Percentiles rank a stretch among this genome's conserved stretches.
These are phyloP conservation scores for Pogonocichla stellata DNA, from an alignment of 2,113 vertebrate species.

Conservation along the genomic window DNA sequence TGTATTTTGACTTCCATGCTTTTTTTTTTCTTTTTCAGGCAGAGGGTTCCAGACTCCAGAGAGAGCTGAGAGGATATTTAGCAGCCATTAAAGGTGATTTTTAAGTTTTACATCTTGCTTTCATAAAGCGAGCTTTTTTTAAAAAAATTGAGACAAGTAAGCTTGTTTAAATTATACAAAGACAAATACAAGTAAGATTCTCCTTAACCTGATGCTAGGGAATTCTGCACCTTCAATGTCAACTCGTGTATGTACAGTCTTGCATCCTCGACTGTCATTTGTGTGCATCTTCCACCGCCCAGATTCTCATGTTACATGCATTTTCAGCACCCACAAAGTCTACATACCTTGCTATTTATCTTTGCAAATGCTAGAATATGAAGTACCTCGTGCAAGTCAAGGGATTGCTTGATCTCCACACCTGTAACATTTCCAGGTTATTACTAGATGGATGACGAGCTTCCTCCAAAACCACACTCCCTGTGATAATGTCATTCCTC, in stretches of 20 bases:
- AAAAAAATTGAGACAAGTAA: neutral
- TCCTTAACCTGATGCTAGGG: neutral
- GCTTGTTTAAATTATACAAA: neutral
- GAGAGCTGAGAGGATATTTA: conserved; percentile 93
- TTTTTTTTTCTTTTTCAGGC: conserved; percentile 75
- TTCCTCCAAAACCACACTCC: neutral
- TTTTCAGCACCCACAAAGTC: neutral
- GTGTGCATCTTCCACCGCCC: neutral
- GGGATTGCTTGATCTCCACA: neutral
- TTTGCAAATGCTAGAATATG: neutral
- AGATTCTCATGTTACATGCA: neutral
- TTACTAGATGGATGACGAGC: neutral
- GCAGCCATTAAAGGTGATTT: conserved; percentile 93
- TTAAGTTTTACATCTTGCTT: neutral
- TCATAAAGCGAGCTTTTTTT: neutral
- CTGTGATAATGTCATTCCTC: neutral
- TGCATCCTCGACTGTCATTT: neutral
- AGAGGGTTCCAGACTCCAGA: conserved; percentile 92
- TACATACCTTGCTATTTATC: rapidly evolving
- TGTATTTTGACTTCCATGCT: neutral
- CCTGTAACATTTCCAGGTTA: neutral
- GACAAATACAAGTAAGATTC: neutral
- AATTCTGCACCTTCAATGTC: neutral
- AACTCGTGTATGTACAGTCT: neutral
- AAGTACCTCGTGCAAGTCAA: neutral